Percentiles rank a stretch among this genome's conserved stretches.
phyloP scores from a whole-genome alignment of 1,140 invertebrate genomes.

The Anastrepha ludens region DNA sequence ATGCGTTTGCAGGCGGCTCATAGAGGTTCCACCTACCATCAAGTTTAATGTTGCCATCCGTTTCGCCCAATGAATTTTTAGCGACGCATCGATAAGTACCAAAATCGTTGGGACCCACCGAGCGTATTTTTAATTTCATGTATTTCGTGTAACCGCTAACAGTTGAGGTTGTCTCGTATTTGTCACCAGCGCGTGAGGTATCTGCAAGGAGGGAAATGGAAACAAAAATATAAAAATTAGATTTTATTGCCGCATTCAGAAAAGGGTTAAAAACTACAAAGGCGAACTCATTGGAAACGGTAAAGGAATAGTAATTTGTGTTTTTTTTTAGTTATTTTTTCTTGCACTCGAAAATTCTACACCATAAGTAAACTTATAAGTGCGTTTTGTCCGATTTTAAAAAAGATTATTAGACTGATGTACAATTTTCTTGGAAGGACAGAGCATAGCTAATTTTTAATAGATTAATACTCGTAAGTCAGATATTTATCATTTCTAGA shows the following conservation, averaged over 20 bases:
- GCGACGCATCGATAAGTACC: constrained; percentile 94
- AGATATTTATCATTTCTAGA: no score
- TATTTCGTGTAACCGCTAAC: constrained; percentile 90
- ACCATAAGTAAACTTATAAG: no score
- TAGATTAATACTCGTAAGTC: no score
- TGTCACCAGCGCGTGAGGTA: constrained; percentile 81
- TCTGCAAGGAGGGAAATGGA: constrained; percentile 61
- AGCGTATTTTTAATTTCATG: constrained; percentile 91
- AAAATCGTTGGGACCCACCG: constrained; percentile 86
- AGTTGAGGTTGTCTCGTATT: constrained; percentile 86
- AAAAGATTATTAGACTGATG: no score
- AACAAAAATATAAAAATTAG: constrained; percentile 58
- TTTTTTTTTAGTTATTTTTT: no score
- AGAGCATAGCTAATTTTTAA: no score
- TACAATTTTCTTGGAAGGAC: no score
- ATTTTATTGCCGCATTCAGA: neutral
- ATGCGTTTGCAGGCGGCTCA: neutral
- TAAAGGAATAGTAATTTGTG: neutral
- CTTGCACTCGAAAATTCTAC: no score
- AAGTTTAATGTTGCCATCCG: constrained; percentile 92
- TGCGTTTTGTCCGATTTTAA: no score
- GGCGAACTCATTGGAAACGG: neutral
- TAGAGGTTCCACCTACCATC: constrained; percentile 82
- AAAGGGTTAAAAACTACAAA: constrained; percentile 2
- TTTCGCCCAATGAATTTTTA: constrained; percentile 94